Evolutionary conservation across 2,113 vertebrate genomes (phyloP), one percentile per base, ranked within the genome.

Genomic region (Albula goreensis): DNA sequence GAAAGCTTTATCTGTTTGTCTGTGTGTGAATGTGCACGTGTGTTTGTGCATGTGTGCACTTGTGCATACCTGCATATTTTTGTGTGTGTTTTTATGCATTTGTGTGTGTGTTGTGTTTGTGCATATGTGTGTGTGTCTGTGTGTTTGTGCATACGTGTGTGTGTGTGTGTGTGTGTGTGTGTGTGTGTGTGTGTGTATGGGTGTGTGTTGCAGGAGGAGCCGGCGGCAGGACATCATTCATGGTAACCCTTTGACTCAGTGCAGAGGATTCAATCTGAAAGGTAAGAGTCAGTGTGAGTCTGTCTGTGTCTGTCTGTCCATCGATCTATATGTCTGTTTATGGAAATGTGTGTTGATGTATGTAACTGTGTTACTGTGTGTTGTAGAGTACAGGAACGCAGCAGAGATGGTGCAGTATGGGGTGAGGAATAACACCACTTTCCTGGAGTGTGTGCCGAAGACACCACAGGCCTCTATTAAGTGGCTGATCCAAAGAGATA

Each of bases 221-320:
- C 96, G 98, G 85, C 96, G 98, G 92, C 98, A 99, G 94, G 98
- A 99, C 0, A 95, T 99, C 83, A 98, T 97, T 93, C 97, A 99
- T 86, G 98, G 98, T 88, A 99, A 99, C 89, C 98, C 98, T 85
- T 92, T 99, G 91, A 99, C 97, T 63, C 97, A 99, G 50, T 99
- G 98, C 91, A 93, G 97, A 93, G 98, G 98, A 87, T 99, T 99
- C 94, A 99, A 99, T 89, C 95, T 99, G 9, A 99, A 99, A 97
- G 98, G 98, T 99, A 97, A 81, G 86, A 31, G 51, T 74, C 51
- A 49, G 31, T 19, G 25, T 80, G 11, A n/a, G n/a, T n/a, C 25
- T 87, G 83, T 82, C 41, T 52, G 70, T 88, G 70, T 89, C 84
- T 52, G 77, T 8, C 1, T 10, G 4, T 56, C 77, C 31, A 41